These are phyloP conservation scores for Ornithoptera alexandrae DNA, from an alignment of 2,888 invertebrate genomes.

Conservation along the genomic window DNA sequence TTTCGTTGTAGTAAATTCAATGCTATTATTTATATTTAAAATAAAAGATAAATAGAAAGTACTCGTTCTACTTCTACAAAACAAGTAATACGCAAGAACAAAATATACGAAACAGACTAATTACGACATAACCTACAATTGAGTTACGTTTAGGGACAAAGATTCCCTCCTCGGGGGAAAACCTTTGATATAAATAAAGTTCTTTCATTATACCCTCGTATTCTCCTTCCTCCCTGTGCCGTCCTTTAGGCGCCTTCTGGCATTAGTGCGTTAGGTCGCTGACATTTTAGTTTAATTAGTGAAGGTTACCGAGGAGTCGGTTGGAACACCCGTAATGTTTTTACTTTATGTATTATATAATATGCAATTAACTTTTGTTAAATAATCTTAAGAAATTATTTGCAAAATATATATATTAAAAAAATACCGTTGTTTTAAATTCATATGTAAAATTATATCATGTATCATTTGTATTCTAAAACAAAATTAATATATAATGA, in stretches of 20 bases:
- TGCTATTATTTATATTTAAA: background rate
- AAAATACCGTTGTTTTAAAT: no score
- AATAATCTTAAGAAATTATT: background rate
- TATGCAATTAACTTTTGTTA: background rate
- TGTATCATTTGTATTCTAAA: no score
- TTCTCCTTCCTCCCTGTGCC: slow-evolving; percentile 18
- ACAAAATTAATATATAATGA: no score
- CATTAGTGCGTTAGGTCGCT: slow-evolving; percentile 27
- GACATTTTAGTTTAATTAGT: slow-evolving; percentile 31
- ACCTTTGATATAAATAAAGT: slow-evolving; percentile 31
- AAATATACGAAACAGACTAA: slow-evolving; percentile 22
- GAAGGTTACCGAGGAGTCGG: slow-evolving; percentile 18
- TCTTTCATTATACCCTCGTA: slow-evolving; percentile 30
- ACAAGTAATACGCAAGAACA: slow-evolving; percentile 1
- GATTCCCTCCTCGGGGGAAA: slow-evolving; percentile 26
- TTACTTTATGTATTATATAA: background rate
- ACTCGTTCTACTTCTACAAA: background rate
- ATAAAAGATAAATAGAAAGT: background rate
- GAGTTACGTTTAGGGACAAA: slow-evolving; percentile 27
- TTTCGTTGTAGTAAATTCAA: background rate
- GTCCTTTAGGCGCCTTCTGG: slow-evolving; percentile 19
- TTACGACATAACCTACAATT: slow-evolving; percentile 26
- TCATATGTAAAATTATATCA: no score
- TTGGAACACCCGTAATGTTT: background rate
- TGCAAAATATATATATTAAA: background rate